Conservation (phyloP, 1,140 invertebrate species). For the Aphelinus certus region DNA sequence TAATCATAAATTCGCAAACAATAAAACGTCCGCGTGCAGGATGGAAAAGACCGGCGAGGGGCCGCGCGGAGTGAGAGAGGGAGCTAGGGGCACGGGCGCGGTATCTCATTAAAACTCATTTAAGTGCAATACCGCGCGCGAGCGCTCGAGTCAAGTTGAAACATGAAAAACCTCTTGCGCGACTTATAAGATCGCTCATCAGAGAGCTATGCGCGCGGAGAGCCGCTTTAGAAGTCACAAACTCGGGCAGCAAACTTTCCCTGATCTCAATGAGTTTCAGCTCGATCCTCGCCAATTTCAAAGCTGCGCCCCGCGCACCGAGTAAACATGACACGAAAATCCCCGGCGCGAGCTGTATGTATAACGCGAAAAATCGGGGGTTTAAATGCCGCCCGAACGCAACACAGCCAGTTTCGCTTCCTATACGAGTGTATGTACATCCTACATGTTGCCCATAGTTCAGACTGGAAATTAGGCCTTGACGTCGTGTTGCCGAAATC, state of each 20-base stretch:
- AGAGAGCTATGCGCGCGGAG: not conserved
- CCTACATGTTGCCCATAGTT: too few relatives aligned
- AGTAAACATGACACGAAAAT: too few relatives aligned
- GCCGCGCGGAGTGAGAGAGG: not conserved
- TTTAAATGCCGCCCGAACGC: too few relatives aligned
- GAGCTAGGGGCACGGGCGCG: not conserved
- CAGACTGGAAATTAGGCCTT: too few relatives aligned
- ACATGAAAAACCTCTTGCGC: slow-evolving; percentile 19
- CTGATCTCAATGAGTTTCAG: not conserved
- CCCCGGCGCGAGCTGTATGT: too few relatives aligned
- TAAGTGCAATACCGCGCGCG: not conserved
- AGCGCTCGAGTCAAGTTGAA: not conserved
- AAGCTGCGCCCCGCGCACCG: too few relatives aligned
- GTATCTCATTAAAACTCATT: slow-evolving; percentile 23
- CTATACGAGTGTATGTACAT: too few relatives aligned
- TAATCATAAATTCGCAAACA: not conserved
- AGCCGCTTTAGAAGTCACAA: slow-evolving; percentile 4
- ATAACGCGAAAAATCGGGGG: too few relatives aligned
- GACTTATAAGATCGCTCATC: slow-evolving; percentile 6
- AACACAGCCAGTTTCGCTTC: too few relatives aligned
- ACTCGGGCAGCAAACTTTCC: not conserved
- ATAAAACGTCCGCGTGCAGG: not conserved
- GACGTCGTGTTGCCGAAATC: too few relatives aligned
- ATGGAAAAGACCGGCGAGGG: not conserved
- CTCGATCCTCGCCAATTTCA: too few relatives aligned